Evolutionary conservation across 2,888 invertebrate species (phyloP), one percentile per base, ranked within the genome.

Genomic region (Lissonota sp.): DNA sequence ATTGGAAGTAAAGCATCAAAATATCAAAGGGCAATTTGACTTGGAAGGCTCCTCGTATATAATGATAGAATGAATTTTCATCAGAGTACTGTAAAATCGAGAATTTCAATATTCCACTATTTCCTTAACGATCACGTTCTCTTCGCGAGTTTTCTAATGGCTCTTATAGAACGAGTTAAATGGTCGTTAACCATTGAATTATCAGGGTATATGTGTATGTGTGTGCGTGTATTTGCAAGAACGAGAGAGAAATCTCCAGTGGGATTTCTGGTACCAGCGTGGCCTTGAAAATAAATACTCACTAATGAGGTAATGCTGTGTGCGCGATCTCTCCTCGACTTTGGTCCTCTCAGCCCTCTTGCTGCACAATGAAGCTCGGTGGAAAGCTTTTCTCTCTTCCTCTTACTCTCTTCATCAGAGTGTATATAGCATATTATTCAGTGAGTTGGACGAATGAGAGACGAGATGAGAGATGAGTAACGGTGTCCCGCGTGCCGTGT

Each of bases 251-350:
- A 40, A 39, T 49, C 49, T 40, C 39, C 39, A 12, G 46, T 12
- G 57, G 60, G 39, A 67, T 53, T 44, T 60, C 53, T 39, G 73
- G 46, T 39, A 49, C 14, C 26, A 26, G 7, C 76, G 77, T 76
- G 82, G 84, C 84, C 84, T 84, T 84, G 84, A 79, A 84, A 83
- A 84, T 79, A 84, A 83, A 84, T 84, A 83, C 84, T 79, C 83
- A 79, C 84, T 84, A 84, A 84, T 84, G 84, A 84, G 79, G 80
- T 81, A 80, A 84, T 71, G 79, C 63, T 72, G 55, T 57, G 63
- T 57, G 14, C 37, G 10, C 46, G 26, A 37, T 76, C 39, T 67
- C 42, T 77, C 42, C 49, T 39, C 42, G 44, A 60, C 51, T 51
- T 55, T 44, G 57, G 42, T 37, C 12, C 66, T 46, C 57, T 46